Conservation (phyloP, 1,140 invertebrate genomes). For the Lepidurus apus region DNA sequence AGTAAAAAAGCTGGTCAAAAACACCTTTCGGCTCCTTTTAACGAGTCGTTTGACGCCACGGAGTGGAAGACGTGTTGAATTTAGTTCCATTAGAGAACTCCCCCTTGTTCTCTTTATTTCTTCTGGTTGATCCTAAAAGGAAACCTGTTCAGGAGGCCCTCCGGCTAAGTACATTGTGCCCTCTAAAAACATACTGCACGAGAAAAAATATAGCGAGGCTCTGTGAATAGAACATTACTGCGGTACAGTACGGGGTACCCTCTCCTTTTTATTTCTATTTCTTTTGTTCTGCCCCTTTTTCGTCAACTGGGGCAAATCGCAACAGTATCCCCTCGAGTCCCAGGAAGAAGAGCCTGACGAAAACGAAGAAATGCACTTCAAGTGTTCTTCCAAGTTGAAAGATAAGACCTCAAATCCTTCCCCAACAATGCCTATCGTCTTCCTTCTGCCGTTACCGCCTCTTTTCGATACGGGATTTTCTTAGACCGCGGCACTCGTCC, state of each 20-base stretch:
- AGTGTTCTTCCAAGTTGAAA: background rate
- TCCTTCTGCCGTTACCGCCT: background rate
- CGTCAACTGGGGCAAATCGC: no score
- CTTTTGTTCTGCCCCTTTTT: no score
- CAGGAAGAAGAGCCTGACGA: no score
- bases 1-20: background rate
- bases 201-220: no score
- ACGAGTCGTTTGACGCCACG: constrained; percentile 6
- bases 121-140: background rate
- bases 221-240: no score
- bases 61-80: constrained; percentile 19
- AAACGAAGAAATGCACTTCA: background rate
- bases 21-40: constrained; percentile 8
- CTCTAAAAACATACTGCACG: no score
- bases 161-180: no score
- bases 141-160: no score
- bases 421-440: background rate
- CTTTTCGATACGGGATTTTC: background rate
- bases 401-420: background rate
- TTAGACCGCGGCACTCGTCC: background rate
- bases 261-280: no score
- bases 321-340: no score
- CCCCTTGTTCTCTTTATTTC: background rate
- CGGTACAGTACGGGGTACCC: no score
- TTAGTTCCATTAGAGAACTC: background rate